Evolutionary conservation across 92 coral and sea anemone species (phyloP).

Genomic region (Epizoanthus ramosus): DNA sequence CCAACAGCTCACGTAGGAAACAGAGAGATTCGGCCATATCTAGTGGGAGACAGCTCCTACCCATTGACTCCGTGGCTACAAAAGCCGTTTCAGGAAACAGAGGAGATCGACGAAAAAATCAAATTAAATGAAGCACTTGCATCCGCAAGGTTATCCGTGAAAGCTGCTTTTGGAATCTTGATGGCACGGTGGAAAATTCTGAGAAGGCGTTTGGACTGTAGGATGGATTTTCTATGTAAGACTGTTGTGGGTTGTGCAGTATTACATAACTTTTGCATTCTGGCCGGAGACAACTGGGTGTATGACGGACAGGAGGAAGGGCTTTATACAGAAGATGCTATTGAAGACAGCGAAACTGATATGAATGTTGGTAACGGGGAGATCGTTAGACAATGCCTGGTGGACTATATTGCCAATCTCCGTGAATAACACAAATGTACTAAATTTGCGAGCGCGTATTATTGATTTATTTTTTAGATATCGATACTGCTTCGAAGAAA

Average conservation of each 20-base stretch:
- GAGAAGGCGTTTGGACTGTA: slow-evolving; percentile 12
- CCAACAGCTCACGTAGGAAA: not conserved
- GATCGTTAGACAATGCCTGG: not conserved
- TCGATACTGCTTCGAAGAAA: too few relatives aligned
- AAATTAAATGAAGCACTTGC: not conserved
- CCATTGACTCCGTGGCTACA: slow-evolving; percentile 12
- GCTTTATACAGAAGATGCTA: not conserved
- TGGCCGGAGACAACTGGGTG: slow-evolving; percentile 13
- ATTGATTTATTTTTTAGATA: too few relatives aligned
- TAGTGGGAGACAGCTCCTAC: not conserved
- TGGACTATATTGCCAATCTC: not conserved
- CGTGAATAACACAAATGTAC: not conserved
- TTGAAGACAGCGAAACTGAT: not conserved
- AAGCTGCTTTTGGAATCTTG: slow-evolving; percentile 7
- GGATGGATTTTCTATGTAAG: slow-evolving; percentile 14
- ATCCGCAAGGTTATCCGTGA: slow-evolving; percentile 12
- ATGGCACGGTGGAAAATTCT: slow-evolving; percentile 7
- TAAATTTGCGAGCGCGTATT: too few relatives aligned
- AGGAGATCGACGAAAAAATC: not conserved
- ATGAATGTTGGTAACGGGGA: not conserved
- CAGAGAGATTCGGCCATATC: slow-evolving; percentile 9
- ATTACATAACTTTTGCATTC: slow-evolving; percentile 16
- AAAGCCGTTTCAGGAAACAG: slow-evolving; percentile 11
- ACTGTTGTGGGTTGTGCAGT: slow-evolving; percentile 15
- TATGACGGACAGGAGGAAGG: slow-evolving; percentile 6